Percentiles rank a stretch among this genome's conserved stretches.
These are phyloP conservation scores for Hemistola chrysoprasaria DNA, from an alignment of 2,888 invertebrate genomes.

Conservation along the genomic window DNA sequence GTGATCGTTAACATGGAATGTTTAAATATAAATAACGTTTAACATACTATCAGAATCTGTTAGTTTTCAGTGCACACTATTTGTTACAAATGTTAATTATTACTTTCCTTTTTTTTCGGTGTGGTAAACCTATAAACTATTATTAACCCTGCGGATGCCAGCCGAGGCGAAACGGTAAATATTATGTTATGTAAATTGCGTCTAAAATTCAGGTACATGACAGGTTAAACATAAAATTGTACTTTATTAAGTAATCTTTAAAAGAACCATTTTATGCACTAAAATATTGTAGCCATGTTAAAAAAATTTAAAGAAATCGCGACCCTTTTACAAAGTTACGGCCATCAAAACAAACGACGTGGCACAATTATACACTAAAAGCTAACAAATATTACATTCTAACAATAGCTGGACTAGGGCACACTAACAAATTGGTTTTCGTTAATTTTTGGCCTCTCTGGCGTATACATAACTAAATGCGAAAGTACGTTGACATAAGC, in stretches of 20 bases:
- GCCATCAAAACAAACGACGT: constrained; percentile 24
- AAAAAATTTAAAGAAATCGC: constrained; percentile 35
- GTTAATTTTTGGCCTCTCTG: constrained; percentile 40
- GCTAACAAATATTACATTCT: constrained; percentile 43
- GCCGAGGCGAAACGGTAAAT: too few relatives aligned
- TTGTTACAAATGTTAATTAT: too few relatives aligned
- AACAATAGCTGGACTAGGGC: constrained; percentile 50
- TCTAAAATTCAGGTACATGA: too few relatives aligned
- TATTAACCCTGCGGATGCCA: too few relatives aligned
- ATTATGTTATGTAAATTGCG: too few relatives aligned
- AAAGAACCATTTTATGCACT: too few relatives aligned
- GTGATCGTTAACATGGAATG: constrained; percentile 49
- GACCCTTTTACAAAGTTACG: constrained; percentile 42
- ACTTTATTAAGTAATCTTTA: too few relatives aligned
- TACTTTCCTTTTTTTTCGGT: too few relatives aligned
- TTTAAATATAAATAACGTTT: constrained; percentile 38
- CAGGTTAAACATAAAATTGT: too few relatives aligned
- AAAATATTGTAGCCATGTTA: constrained; percentile 13
- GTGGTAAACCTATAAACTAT: too few relatives aligned
- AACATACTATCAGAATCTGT: constrained; percentile 18
- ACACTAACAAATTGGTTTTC: constrained; percentile 41
- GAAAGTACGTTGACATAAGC: constrained; percentile 15
- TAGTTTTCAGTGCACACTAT: constrained; percentile 43
- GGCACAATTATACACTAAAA: constrained; percentile 33
- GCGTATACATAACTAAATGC: constrained; percentile 22